These are phyloP conservation scores for Drosophila ohnishii DNA, from an alignment of 1,140 invertebrate genomes.

Conservation along the genomic window DNA sequence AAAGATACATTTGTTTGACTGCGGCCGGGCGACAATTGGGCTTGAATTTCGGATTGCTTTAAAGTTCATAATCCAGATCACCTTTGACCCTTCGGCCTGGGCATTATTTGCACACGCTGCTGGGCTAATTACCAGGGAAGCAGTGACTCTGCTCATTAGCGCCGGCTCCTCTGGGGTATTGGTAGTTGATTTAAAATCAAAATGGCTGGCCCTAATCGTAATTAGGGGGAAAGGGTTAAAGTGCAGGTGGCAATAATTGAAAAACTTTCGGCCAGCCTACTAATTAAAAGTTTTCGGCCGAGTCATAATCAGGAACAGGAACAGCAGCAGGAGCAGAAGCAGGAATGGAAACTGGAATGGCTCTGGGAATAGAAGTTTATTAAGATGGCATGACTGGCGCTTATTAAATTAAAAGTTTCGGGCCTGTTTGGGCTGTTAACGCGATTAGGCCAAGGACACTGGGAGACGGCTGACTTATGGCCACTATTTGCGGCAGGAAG, in stretches of 20 bases:
- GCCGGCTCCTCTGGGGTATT: constrained; percentile 39
- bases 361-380: constrained; percentile 60
- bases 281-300: constrained; percentile 73
- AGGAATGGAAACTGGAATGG: constrained; percentile 8
- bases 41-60: constrained; percentile 14
- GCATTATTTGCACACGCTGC: constrained; percentile 61
- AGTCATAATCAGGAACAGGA: constrained; percentile 54
- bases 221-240: constrained; percentile 36
- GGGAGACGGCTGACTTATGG: constrained; percentile 47
- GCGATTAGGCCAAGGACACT: constrained; percentile 55
- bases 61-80: constrained; percentile 64
- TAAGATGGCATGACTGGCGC: constrained; percentile 55
- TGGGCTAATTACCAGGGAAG: constrained; percentile 50
- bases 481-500: constrained; percentile 53
- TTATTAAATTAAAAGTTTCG: constrained; percentile 74
- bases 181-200: constrained; percentile 78
- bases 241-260: constrained; percentile 80
- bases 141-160: constrained; percentile 38
- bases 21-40: constrained; percentile 17
- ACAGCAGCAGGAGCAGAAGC: constrained; percentile 5
- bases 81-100: constrained; percentile 28
- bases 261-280: constrained; percentile 70
- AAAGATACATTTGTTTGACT: constrained; percentile 64
- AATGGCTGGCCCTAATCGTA: constrained; percentile 42
- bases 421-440: constrained; percentile 45